Percentiles rank a stretch among this genome's conserved stretches.
Conservation (phyloP, 2,888 invertebrate genomes). For the Teinopalpus imperialis region DNA sequence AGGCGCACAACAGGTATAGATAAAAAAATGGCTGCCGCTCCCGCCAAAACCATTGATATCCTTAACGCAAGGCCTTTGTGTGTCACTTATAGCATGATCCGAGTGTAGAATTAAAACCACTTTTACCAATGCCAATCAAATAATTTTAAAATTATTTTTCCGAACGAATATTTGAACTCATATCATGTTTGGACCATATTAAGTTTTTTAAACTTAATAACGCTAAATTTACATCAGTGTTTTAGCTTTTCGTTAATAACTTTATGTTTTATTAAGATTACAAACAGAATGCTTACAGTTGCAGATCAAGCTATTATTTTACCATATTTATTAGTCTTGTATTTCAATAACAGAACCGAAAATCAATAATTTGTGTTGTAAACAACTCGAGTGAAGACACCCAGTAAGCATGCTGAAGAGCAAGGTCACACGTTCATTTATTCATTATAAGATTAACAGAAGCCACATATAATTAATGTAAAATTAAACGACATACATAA, state of each 20-base stretch:
- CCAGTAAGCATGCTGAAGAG: not conserved
- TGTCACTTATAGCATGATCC: constrained; percentile 77
- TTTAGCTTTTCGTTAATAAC: constrained; percentile 25
- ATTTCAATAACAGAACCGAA: too few relatives aligned
- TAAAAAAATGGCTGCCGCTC: constrained; percentile 60
- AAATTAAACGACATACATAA: too few relatives aligned
- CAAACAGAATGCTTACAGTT: constrained; percentile 24
- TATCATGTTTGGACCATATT: constrained; percentile 27
- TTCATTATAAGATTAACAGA: too few relatives aligned
- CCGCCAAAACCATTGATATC: constrained; percentile 46
- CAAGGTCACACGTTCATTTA: not conserved
- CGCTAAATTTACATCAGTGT: constrained; percentile 19
- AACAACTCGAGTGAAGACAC: too few relatives aligned
- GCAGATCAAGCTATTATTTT: too few relatives aligned
- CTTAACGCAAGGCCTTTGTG: constrained; percentile 74
- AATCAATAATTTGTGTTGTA: constrained; percentile 7
- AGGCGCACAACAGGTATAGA: constrained; percentile 97
- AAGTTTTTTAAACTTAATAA: constrained; percentile 12
- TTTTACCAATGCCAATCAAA: constrained; percentile 31
- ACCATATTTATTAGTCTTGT: too few relatives aligned
- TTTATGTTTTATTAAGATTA: constrained; percentile 16
- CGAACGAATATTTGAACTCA: constrained; percentile 34
- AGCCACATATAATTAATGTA: too few relatives aligned
- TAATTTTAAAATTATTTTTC: too few relatives aligned
- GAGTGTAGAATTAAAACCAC: constrained; percentile 47